Conservation (phyloP, 1,140 invertebrate genomes). For the Zaprionus gabonicus region DNA sequence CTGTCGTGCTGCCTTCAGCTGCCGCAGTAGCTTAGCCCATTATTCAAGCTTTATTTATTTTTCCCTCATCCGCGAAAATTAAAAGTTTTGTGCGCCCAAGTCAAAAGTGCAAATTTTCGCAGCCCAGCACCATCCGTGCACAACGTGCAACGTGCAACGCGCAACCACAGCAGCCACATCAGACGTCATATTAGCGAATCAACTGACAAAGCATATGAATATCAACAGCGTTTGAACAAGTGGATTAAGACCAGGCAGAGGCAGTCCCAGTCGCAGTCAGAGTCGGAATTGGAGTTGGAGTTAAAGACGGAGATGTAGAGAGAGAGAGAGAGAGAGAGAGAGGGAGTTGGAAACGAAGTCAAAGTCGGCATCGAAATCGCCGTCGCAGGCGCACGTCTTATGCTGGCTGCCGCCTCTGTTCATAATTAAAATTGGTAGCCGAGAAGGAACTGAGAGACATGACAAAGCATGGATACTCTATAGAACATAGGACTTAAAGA, state of each 20-base stretch:
- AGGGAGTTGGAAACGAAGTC: neutral
- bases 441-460: neutral
- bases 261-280: conserved; percentile 8
- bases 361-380: conserved; percentile 1
- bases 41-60: conserved; percentile 83
- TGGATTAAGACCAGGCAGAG: conserved; percentile 64
- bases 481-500: neutral
- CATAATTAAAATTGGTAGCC: conserved; percentile 48
- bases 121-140: conserved; percentile 20
- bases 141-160: conserved; percentile 4
- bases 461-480: conserved; percentile 18
- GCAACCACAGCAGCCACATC: conserved; percentile 59
- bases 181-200: conserved; percentile 83
- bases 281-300: neutral
- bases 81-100: conserved; percentile 72
- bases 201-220: conserved; percentile 83
- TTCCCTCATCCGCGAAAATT: conserved; percentile 64
- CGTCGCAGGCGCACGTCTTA: conserved; percentile 6
- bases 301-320: neutral
- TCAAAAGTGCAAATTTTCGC: conserved; percentile 83
- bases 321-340: neutral
- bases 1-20: neutral
- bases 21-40: conserved; percentile 75
- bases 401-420: conserved; percentile 16
- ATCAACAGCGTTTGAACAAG: conserved; percentile 83